These are phyloP conservation scores for Margarornis squamiger DNA, from an alignment of 2,797 vertebrate species.

Conservation along the genomic window DNA sequence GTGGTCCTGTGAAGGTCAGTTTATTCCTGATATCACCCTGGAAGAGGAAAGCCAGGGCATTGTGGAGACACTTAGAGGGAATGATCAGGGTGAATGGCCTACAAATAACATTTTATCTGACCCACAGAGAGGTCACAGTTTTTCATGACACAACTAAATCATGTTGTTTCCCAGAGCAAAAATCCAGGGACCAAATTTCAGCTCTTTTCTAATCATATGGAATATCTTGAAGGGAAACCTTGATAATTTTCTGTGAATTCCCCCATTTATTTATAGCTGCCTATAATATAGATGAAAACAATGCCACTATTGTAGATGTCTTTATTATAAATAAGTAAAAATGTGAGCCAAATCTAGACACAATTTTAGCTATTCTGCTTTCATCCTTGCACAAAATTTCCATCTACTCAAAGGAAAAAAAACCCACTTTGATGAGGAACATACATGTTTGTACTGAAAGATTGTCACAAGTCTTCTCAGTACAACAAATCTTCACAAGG, in stretches of 20 bases:
- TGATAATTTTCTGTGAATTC: neutral
- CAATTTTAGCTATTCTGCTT: neutral
- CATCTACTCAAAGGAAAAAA: neutral
- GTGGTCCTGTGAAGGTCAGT: neutral
- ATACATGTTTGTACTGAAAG: neutral
- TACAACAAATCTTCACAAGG: neutral
- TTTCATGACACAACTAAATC: neutral
- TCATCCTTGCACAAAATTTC: neutral
- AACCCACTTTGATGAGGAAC: neutral
- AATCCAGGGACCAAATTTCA: neutral
- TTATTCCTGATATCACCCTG: neutral
- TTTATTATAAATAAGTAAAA: constrained; percentile 28
- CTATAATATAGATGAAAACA: neutral
- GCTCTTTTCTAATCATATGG: neutral
- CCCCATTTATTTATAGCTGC: constrained; percentile 7
- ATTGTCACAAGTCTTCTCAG: neutral
- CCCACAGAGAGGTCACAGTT: neutral
- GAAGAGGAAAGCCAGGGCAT: neutral
- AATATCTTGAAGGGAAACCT: neutral
- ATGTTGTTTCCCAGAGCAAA: neutral
- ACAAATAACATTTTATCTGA: neutral
- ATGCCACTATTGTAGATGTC: neutral
- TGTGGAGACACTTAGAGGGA: neutral
- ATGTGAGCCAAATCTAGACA: neutral
- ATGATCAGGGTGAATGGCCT: neutral